Evolutionary conservation across 2,888 invertebrate genomes (phyloP), one percentile per base, ranked within the genome.

Genomic region (Tricholauxania praeusta): DNA sequence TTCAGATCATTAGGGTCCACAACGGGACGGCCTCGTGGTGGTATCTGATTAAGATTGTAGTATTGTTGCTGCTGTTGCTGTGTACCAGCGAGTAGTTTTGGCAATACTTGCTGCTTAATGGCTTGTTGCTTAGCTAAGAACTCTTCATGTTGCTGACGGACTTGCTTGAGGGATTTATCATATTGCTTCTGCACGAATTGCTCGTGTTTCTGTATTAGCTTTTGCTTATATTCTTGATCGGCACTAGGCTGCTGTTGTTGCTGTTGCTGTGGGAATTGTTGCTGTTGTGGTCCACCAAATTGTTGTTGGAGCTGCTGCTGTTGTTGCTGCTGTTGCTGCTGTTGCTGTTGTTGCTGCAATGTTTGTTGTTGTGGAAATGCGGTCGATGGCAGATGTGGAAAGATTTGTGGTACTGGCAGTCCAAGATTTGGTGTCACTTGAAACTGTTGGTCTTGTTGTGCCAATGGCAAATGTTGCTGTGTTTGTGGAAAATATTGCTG

Each of bases 101-200:
- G 84, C 63, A 82, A 86, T 72, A 84, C 80, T 19, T 85, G 84
- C 32, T 85, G 84, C 77, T 89, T 91, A 71, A 91, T 91, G 39
- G 91, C 91, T 7, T 93, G 91, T 82, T 95, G 94, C 77, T 91
- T 91, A 77, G 90, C 90, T 0, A 93, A 79, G 80, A 93, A 93
- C 73, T 92, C 92, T 77, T 92, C 91, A 78, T 94, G 94, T 47
- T 93, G 89, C 79, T 91, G 90, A 76, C 93, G 90, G 0, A 93
- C 91, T 82, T 94, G 94, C 80, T 93, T 92, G 80, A 94, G 91
- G 59, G 93, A 92, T 79, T 93, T 93, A 78, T 94, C 91, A 79
- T 94, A 94, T 80, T 94, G 94, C 81, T 93, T 93, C 80, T 94
- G 93, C 6, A 93, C 90, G 78, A 94, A 92, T 78, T 94, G 91